Evolutionary conservation across 2,797 vertebrate species (phyloP), one percentile per base, ranked within the genome.

Genomic region (Geotrypetes seraphini): DNA sequence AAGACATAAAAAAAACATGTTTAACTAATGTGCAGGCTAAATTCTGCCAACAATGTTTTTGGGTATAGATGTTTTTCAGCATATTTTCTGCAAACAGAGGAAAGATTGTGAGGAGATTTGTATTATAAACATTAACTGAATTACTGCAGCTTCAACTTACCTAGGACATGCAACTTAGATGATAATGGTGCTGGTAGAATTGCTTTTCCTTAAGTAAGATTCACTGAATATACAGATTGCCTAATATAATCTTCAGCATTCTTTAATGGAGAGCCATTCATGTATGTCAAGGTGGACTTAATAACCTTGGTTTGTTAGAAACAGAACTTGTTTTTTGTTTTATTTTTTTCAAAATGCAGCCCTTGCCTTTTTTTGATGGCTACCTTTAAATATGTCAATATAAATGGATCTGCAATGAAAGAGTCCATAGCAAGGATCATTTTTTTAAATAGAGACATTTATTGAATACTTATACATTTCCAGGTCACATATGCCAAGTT

Each of bases 301-400:
- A 30, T 3, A 34, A 3, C 11, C 29, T 22, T 13, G 2, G 51
- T 60, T 28, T 33, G 21, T 6, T 43, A 25, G 19, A 53, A 4
- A 38, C 3, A 11, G 30, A 42, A 34, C 0, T 41, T 23, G 59
- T 34, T 57, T 55, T 38, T 61, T 49, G n/a, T n/a, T n/a, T n/a
- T n/a, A n/a, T n/a, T n/a, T n/a, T n/a, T n/a, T n/a, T 11, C 11
- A 24, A 39, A 57, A 13, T 33, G 25, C 12, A 30, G 2, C 19
- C 10, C 11, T 50, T 9, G n/a, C 14, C 4, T 7, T 33, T 45
- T 61, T 39, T 47, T 47, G 9, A 33, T 13, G 17, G 3, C 23
- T 39, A 41, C 31, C 4, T 11, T 15, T 41, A 51, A 53, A 48
- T 47, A 20, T 2, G 11, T 47, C 34, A 51, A 53, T 36, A 59